Base-by-base conservation (phyloP, 2,797 vertebrate genomes). In the Tragopan temminckii region DNA sequence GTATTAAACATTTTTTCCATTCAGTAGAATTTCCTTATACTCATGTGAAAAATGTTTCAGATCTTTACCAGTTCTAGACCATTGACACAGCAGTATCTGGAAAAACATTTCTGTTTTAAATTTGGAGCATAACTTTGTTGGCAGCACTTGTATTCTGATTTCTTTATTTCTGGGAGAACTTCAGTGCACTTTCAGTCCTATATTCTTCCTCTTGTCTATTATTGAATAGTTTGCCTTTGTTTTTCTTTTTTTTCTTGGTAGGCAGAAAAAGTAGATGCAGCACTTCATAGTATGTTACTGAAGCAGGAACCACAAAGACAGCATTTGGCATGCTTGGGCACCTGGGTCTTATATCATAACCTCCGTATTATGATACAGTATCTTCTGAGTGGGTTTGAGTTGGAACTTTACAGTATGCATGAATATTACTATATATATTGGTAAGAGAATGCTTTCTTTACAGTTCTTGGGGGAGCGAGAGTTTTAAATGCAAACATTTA, bases 361-460 rank as follows among this genome's bases (percentile, higher is more conserved):
- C 98, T 99, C 93, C 98, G 99, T 68, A 99, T 99, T 96, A 99
- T 99, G 99, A 99, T 99, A 97, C 99, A 99, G 91, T 99, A 99
- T 97, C 98, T 99, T 95, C 98, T 99, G 92, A 99, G 99, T 63
- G 99, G 99, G 94, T 99, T 99, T 90, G 99, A 99, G 90, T 97
- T 99, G 96, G 99, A 99, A 92, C 99, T 99, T 55, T 99, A 99
- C 98, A 99, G 99, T 97, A 99, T 99, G 99, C 99, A 99, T 15
- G 99, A 99, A 80, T 99, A 99, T 97, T 99, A 99, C 97, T 99
- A 99, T 97, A 98, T 99, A 95, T 99, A 99, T 97, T 99, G 99
- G 99, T 99, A 97, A 97, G 98, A 90, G 66, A 25, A 48, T 19
- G 23, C 8, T 68, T 68, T 71, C 23, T 69, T 57, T 70, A 58